Base-by-base conservation (phyloP, 2,797 vertebrate species). In the Bradypodion ventrale region DNA sequence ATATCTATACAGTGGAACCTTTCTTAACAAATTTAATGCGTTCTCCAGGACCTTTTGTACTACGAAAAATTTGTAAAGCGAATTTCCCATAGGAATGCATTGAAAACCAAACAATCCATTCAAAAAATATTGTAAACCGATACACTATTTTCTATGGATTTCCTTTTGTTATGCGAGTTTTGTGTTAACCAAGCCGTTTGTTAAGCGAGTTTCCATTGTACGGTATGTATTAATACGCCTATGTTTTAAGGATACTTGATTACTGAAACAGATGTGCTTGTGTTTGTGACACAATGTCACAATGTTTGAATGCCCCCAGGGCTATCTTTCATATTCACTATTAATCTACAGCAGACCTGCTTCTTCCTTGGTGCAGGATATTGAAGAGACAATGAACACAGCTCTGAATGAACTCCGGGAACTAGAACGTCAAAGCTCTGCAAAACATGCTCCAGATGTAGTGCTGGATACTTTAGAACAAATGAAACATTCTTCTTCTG, bases 311-410 rank as follows among this genome's bases (percentile, higher is more conserved):
- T 63, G 72, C 75, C 0, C 0, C 56, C 6, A 2, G 2, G 87
- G 74, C 35, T 78, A 42, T 62, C 23, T 75, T 83, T 42, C 83
- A 70, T 19, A 1, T 87, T 92, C 62, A 16, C 86, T 82, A 82
- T 49, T 85, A 75, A 56, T 9, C 0, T 2, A 0, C 0, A 82
- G 8, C 91, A 85, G 90, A 63, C 1, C 0, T 40, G 80, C 83
- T 12, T 84, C 85, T 92, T 40, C 91, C 87, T 90, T 88, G 89
- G 87, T 49, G 91, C 93, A 99, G 99, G 99, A 99, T 95, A 99
- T 99, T 62, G 98, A 99, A 89, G 98, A 99, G 93, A 99, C 98
- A 0, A 99, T 99, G 99, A 99, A 99, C 96, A 98, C 98, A 0
- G 99, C 98, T 9, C 95, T 99, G 93, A 99, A 98, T 0, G 98